Percentiles rank a stretch among this genome's conserved stretches.
Conservation (phyloP, 2,113 vertebrate genomes). For the Phycodurus eques region DNA sequence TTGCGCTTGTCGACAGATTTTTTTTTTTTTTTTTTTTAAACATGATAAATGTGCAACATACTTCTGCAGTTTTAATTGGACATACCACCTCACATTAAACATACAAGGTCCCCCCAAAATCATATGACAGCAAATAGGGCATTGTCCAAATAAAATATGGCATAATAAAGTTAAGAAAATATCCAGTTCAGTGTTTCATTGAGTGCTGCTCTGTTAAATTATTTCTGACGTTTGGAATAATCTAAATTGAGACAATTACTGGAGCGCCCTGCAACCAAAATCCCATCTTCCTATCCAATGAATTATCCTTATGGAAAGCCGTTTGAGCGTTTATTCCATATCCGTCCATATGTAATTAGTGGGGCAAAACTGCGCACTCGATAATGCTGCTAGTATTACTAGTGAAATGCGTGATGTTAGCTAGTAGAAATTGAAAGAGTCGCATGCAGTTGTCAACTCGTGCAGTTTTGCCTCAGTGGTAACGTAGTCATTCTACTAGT, state of each 20-base stretch:
- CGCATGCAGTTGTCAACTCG: background rate
- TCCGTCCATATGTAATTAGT: too few relatives aligned
- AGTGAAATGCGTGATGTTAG: too few relatives aligned
- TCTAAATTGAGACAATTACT: background rate
- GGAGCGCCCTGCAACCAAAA: constrained; percentile 37
- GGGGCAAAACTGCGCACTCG: too few relatives aligned
- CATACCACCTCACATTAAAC: background rate
- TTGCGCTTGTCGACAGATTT: background rate
- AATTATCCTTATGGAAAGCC: background rate
- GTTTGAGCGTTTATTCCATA: background rate
- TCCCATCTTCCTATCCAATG: background rate
- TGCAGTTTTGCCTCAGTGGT: background rate
- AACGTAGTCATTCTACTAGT: background rate
- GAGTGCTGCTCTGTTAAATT: background rate
- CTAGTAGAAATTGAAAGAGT: background rate
- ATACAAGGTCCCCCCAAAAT: background rate
- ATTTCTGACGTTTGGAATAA: background rate
- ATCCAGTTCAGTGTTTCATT: background rate
- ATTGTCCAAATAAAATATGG: constrained; percentile 2
- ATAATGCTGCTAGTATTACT: too few relatives aligned
- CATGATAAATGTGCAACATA: background rate
- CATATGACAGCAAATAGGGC: background rate
- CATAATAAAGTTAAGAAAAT: background rate
- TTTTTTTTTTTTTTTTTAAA: background rate
- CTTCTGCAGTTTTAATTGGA: background rate